Conservation (phyloP, 2,113 vertebrate species). For the Anguilla rostrata region DNA sequence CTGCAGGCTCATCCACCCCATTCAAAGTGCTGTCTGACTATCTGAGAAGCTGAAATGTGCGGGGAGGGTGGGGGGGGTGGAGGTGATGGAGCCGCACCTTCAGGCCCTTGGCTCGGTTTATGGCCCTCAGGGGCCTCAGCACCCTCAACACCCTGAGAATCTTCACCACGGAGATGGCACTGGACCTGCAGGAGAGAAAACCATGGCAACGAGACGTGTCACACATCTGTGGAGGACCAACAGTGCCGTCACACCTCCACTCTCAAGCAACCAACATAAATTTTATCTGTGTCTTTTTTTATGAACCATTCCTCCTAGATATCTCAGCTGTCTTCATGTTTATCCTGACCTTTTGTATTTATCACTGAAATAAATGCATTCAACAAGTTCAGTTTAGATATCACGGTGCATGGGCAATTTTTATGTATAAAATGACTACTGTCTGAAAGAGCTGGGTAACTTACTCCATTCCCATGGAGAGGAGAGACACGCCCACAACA, state of each 20-base stretch:
- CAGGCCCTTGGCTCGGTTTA: conserved; percentile 88
- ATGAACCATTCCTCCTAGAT: too few species aligned
- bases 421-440: not conserved
- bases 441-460: conserved; percentile 39
- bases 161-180: conserved; percentile 91
- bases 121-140: conserved; percentile 85
- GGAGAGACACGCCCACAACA: conserved; percentile 89
- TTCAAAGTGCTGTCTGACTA: not conserved
- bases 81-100: conserved; percentile 69
- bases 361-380: too few species aligned
- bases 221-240: not conserved
- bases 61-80: not conserved
- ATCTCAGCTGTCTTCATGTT: too few species aligned
- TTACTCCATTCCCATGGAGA: conserved; percentile 90
- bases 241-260: not conserved
- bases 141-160: conserved; percentile 90
- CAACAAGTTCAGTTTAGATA: too few species aligned
- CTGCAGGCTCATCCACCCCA: not conserved
- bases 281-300: too few species aligned
- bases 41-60: not conserved
- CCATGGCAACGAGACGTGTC: not conserved
- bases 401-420: too few species aligned
- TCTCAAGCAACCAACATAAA: too few species aligned
- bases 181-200: conserved; percentile 71
- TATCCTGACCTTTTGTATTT: too few species aligned